These are phyloP conservation scores for Archips crataeganus DNA, from an alignment of 2,888 invertebrate species.

Conservation along the genomic window DNA sequence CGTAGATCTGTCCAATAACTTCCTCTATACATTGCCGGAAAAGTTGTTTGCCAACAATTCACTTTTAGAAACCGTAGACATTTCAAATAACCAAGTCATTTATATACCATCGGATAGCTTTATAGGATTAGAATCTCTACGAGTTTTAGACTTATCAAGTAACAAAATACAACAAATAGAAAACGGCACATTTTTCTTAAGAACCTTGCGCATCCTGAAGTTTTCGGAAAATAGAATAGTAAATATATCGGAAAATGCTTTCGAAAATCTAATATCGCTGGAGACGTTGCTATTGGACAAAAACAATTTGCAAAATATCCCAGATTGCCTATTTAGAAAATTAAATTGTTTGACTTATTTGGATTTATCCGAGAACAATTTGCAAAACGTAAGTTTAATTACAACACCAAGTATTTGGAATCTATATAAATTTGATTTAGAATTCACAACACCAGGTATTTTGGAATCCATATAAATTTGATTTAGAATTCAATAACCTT, in stretches of 20 bases:
- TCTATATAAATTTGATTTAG: not conserved
- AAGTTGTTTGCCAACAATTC: slow-evolving; percentile 86
- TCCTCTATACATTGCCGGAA: slow-evolving; percentile 84
- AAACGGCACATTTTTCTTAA: slow-evolving; percentile 85
- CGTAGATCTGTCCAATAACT: slow-evolving; percentile 89
- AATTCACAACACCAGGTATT: not conserved
- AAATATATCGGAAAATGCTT: slow-evolving; percentile 84
- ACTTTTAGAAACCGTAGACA: slow-evolving; percentile 87
- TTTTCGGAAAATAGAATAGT: slow-evolving; percentile 89
- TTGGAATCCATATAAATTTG: not conserved
- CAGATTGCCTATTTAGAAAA: slow-evolving; percentile 77
- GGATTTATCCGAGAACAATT: slow-evolving; percentile 84
- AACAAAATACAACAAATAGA: slow-evolving; percentile 88
- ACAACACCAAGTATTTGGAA: not conserved
- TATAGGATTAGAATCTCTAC: slow-evolving; percentile 83
- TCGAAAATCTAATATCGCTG: slow-evolving; percentile 79
- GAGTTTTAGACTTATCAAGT: slow-evolving; percentile 89
- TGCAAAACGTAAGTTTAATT: slow-evolving; percentile 73
- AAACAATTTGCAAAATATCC: slow-evolving; percentile 82
- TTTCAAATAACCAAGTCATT: slow-evolving; percentile 88
- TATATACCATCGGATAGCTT: slow-evolving; percentile 87
- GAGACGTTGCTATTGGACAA: slow-evolving; percentile 84
- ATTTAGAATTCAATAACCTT: not conserved
- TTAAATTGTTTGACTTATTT: slow-evolving; percentile 80
- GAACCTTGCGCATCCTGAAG: slow-evolving; percentile 87